Percentiles rank a stretch among this genome's conserved stretches.
Evolutionary conservation across 2,888 invertebrate genomes (phyloP).

Genomic region (Arctia plantaginis): DNA sequence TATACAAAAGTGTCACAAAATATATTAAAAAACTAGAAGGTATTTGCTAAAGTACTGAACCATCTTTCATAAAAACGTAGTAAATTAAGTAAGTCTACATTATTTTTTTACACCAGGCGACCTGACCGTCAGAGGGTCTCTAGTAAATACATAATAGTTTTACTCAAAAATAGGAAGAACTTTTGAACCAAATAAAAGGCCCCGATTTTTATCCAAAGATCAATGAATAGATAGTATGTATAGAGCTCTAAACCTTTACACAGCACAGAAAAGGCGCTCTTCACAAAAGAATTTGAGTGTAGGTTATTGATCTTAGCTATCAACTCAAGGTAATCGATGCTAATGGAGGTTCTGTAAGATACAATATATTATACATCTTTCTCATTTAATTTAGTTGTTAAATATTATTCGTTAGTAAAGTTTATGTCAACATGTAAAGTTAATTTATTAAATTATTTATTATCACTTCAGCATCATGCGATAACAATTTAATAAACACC

Average conservation of each 20-base stretch:
- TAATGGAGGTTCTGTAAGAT: background rate
- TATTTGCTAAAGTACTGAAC: no score
- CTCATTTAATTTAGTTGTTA: background rate
- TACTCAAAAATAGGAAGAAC: background rate
- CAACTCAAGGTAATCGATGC: background rate
- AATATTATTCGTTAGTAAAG: background rate
- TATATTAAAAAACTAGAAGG: no score
- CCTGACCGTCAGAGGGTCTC: no score
- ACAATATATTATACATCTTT: background rate
- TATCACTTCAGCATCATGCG: background rate
- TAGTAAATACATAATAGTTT: background rate
- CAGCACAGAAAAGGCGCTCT: background rate
- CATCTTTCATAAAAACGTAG: no score
- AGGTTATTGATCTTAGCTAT: background rate
- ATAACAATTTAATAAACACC: background rate
- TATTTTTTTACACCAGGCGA: no score
- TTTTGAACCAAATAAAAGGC: background rate
- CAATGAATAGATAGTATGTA: background rate
- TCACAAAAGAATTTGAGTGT: background rate
- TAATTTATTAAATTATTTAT: background rate
- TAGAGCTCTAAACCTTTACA: background rate
- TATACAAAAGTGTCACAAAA: no score
- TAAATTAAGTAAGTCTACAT: no score
- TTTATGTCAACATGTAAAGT: background rate
- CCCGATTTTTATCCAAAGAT: background rate